Evolutionary conservation across 2,888 invertebrate genomes (phyloP).

Genomic region (Xylocampa areola): DNA sequence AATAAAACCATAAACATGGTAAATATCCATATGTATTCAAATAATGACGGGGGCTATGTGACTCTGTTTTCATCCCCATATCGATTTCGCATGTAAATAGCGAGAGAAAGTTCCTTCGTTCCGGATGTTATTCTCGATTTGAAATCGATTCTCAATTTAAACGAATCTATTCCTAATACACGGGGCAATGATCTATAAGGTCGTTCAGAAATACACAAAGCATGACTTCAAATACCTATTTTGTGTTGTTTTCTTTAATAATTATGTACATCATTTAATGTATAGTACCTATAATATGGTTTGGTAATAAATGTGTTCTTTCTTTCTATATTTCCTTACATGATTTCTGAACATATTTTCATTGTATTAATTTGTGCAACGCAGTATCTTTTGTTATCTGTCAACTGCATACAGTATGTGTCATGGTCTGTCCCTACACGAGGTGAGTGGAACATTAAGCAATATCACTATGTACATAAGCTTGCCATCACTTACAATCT

Average conservation of each 20-base stretch:
- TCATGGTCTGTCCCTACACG: constrained; percentile 15
- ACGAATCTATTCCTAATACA: constrained; percentile 50
- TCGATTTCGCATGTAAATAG: constrained; percentile 9
- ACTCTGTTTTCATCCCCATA: not conserved
- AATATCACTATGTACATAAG: constrained; percentile 13
- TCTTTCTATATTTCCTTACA: constrained; percentile 2
- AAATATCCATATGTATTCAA: too few relatives aligned
- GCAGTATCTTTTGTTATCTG: constrained; percentile 39
- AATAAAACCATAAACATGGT: too few relatives aligned
- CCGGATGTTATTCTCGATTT: constrained; percentile 29
- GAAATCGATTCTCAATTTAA: constrained; percentile 55
- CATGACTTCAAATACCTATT: too few relatives aligned
- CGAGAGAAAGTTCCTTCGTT: not conserved
- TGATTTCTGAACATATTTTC: constrained; percentile 24
- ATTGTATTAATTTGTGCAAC: constrained; percentile 23
- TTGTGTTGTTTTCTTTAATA: too few relatives aligned
- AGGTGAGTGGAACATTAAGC: constrained; percentile 33
- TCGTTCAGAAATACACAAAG: constrained; percentile 31
- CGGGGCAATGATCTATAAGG: constrained; percentile 60
- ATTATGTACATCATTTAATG: too few relatives aligned
- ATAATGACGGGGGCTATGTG: constrained; percentile 1
- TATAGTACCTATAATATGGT: too few relatives aligned
- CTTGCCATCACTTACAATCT: not conserved
- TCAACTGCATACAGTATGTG: constrained; percentile 30
- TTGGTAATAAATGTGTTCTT: too few relatives aligned